These are phyloP conservation scores for Lamellibrachia satsuma DNA, from an alignment of 2,888 invertebrate genomes.

Conservation along the genomic window DNA sequence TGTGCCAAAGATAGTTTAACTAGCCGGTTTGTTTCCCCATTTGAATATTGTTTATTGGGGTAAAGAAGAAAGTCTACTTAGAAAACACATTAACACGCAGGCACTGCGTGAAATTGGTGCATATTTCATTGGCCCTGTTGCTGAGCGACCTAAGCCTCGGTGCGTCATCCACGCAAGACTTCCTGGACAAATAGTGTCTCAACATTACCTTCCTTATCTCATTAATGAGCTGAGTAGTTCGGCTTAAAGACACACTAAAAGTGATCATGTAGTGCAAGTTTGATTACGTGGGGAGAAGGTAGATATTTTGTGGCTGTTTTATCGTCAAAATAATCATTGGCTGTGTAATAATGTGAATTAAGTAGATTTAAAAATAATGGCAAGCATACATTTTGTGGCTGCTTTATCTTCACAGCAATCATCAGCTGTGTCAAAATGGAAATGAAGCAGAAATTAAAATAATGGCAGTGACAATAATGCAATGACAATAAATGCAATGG, in stretches of 20 bases:
- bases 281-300: not conserved
- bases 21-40: not conserved
- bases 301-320: not conserved
- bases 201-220: not conserved
- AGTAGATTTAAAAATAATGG: not conserved
- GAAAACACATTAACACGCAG: not conserved
- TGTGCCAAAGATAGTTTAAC: not conserved
- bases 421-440: not conserved
- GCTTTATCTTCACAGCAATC: not conserved
- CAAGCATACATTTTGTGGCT: not conserved
- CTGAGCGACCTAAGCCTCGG: not conserved
- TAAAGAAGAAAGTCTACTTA: slow-evolving; percentile 9
- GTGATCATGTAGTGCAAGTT: not conserved
- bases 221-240: not conserved
- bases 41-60: not conserved
- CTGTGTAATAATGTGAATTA: not conserved
- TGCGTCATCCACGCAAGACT: not conserved
- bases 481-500: too few species aligned
- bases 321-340: not conserved
- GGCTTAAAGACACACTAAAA: not conserved
- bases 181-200: not conserved
- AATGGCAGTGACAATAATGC: not conserved
- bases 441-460: not conserved
- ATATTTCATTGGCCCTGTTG: not conserved
- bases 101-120: not conserved